Evolutionary conservation across 1,140 invertebrate species (phyloP).

Genomic region (Drosophila lini): DNA sequence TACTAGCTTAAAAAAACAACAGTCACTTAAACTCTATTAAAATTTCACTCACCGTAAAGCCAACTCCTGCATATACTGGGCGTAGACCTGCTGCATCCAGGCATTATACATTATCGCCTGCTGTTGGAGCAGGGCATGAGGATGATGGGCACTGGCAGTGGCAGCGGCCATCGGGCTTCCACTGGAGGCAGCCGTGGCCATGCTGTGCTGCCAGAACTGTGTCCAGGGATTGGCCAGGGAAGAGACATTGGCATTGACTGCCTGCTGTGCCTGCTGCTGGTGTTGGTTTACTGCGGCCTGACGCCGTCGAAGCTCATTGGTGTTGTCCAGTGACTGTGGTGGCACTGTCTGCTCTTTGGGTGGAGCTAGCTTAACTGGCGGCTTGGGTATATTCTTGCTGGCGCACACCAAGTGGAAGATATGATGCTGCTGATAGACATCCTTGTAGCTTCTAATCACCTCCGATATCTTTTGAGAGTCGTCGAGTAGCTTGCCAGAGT

Average conservation of each 20-base stretch:
- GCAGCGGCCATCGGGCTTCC: not conserved
- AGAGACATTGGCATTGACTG: slow-evolving; percentile 5
- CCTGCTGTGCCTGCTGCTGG: slow-evolving; percentile 36
- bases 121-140: slow-evolving; percentile 48
- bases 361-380: slow-evolving; percentile 49
- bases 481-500: slow-evolving; percentile 93
- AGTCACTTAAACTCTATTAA: not conserved
- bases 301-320: slow-evolving; percentile 84
- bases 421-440: slow-evolving; percentile 87
- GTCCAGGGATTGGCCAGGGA: slow-evolving; percentile 39
- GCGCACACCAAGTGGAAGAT: slow-evolving; percentile 94
- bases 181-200: slow-evolving; percentile 12
- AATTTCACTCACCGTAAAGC: slow-evolving; percentile 87
- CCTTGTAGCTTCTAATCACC: slow-evolving; percentile 90
- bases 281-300: slow-evolving; percentile 47
- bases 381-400: slow-evolving; percentile 80
- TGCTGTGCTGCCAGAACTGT: slow-evolving; percentile 44
- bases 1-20: not conserved
- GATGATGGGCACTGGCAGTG: slow-evolving; percentile 5
- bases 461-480: slow-evolving; percentile 92
- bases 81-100: slow-evolving; percentile 94
- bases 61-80: slow-evolving; percentile 93
- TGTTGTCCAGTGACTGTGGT: slow-evolving; percentile 37
- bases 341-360: slow-evolving; percentile 28
- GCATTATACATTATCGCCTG: slow-evolving; percentile 71